Conservation (phyloP, 2,888 invertebrate species). For the Tipula vernalis region DNA sequence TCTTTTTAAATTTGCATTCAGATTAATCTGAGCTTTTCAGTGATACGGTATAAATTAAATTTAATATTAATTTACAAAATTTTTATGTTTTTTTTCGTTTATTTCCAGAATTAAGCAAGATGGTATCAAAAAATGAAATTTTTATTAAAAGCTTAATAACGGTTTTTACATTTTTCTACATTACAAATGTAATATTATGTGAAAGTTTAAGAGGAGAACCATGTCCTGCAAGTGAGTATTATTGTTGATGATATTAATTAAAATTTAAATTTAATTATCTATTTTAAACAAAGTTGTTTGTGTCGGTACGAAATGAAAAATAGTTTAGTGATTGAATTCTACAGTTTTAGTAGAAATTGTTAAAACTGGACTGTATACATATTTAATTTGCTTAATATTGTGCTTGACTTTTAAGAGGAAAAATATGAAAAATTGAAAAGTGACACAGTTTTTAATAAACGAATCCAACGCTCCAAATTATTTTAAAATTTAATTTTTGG, state of each 20-base stretch:
- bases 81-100: neutral
- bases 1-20: neutral
- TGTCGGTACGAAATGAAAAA: no score
- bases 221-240: neutral
- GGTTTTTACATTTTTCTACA: neutral
- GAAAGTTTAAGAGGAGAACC: neutral
- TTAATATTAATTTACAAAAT: neutral
- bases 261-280: no score
- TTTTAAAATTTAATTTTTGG: no score
- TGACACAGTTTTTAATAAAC: no score
- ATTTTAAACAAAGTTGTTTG: no score
- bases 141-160: neutral
- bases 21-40: neutral
- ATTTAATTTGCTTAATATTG: no score
- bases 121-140: neutral
- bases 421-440: no score
- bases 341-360: no score
- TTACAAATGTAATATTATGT: neutral
- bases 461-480: no score
- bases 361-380: no score
- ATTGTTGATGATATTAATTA: neutral
- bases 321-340: no score
- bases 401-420: no score
- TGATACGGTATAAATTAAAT: neutral
- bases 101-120: neutral